Base-by-base conservation (phyloP, 2,113 vertebrate genomes). In the Takifugu bimaculatus region DNA sequence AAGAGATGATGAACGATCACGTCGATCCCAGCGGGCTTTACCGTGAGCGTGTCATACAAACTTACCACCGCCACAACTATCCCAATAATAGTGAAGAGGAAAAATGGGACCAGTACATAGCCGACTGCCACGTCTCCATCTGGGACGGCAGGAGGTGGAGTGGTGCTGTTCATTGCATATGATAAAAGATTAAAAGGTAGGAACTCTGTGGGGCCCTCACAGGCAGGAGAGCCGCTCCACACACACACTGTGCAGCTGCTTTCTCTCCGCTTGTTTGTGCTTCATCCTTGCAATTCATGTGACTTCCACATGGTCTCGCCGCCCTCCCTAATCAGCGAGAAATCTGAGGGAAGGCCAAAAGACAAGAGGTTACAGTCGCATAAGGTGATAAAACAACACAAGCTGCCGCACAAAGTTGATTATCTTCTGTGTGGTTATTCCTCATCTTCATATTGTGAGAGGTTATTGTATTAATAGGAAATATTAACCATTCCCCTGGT, bases 61-160 rank as follows among this genome's bases (percentile, higher is more conserved):
- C 94, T 92, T 85, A 96, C 96, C 95, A 91, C 92, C n/a, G 93
- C 95, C 75, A 91, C 87, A 70, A 90, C 74, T 55, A 94, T 89
- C 3, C 94, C 95, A 2, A 93, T 70, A 26, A 94, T 67, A 35
- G 93, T 95, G 90, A 97, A 85, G 74, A 96, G 86, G 84, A 97
- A 82, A 82, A 97, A 93, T 2, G 95, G 94, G 3, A 95, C 92
- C 79, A 97, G 79, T 50, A 97, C 87, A 45, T 93, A 95, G 79
- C 91, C 86, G 80, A 93, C 91, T 63, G 93, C 85, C 57, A 81
- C 87, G 71, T 94, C 92, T 0, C 91, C 92, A 74, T 81, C 79
- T 13, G 77, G 50, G 57, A 78, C 78, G 63, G 87, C 78, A 39
- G 92, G 90, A 28, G 84, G 72, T 75, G 91, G 88, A n/a, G 88